Conservation (phyloP, 2,797 vertebrate genomes). For the Takifugu ocellatus region DNA sequence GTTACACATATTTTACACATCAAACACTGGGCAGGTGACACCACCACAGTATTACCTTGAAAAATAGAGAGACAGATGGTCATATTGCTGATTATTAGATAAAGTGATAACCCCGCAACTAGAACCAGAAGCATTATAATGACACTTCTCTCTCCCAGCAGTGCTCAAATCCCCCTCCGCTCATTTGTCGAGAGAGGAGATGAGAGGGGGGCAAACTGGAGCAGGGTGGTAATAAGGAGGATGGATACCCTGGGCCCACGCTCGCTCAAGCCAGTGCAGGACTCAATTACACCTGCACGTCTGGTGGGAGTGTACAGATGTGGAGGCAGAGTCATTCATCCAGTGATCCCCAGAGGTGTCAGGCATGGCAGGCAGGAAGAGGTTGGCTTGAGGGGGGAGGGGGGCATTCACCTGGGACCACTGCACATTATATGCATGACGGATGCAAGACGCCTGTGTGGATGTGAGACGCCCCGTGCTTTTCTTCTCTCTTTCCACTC, state of each 20-base stretch:
- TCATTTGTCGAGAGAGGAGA: conserved; percentile 7
- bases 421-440: conserved; percentile 70
- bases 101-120: conserved; percentile 59
- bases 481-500: not conserved
- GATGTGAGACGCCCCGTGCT: not conserved
- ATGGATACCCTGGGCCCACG: conserved; percentile 57
- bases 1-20: conserved; percentile 50
- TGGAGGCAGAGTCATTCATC: conserved; percentile 69
- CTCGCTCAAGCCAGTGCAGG: conserved; percentile 58
- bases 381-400: conserved; percentile 30
- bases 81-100: conserved; percentile 61
- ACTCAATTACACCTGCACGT: conserved; percentile 73
- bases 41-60: conserved; percentile 7
- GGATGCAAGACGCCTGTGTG: conserved; percentile 55
- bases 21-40: conserved; percentile 62
- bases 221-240: conserved; percentile 61
- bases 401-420: conserved; percentile 68
- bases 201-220: conserved; percentile 31
- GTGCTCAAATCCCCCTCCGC: not conserved
- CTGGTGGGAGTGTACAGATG: conserved; percentile 69
- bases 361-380: conserved; percentile 51
- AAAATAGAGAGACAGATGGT: conserved; percentile 8
- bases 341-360: conserved; percentile 63
- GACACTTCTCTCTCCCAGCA: conserved; percentile 4
- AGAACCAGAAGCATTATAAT: conserved; percentile 46